phyloP scores from a whole-genome alignment of 2,797 vertebrate genomes.

The Euthynnus affinis region DNA sequence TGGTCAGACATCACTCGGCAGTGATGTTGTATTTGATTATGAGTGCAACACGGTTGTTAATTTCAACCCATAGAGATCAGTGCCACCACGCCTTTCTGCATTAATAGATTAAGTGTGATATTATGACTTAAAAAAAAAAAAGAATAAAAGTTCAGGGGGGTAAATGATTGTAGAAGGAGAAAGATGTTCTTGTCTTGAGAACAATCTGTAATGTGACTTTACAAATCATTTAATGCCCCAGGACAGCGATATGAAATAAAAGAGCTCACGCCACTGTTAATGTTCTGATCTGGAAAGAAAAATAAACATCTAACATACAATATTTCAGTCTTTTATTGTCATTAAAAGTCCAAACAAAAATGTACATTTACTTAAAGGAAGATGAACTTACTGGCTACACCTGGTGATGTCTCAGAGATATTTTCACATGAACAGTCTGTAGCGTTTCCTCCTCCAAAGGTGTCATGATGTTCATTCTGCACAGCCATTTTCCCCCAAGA shows the following conservation, averaged over 20 bases:
- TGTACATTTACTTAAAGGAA: background rate
- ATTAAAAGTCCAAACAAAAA: background rate
- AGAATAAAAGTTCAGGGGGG: slow-evolving; percentile 6
- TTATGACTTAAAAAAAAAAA: slow-evolving; percentile 3
- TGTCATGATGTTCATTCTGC: slow-evolving; percentile 44
- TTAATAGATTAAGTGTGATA: slow-evolving; percentile 37
- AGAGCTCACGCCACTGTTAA: slow-evolving; percentile 34
- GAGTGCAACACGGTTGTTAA: slow-evolving; percentile 14
- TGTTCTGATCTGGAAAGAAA: slow-evolving; percentile 46
- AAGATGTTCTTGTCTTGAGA: slow-evolving; percentile 10
- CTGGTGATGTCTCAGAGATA: slow-evolving; percentile 11
- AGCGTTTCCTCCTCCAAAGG: slow-evolving; percentile 30
- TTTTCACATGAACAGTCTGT: slow-evolving; percentile 42
- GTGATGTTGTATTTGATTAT: background rate
- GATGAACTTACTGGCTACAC: background rate
- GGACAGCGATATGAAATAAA: slow-evolving; percentile 43
- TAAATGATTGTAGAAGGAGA: slow-evolving; percentile 47
- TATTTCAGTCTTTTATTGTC: slow-evolving; percentile 12
- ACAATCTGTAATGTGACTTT: slow-evolving; percentile 43
- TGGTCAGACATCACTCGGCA: background rate
- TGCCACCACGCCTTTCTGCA: slow-evolving; percentile 15
- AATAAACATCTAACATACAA: slow-evolving; percentile 14
- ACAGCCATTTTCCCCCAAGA: slow-evolving; percentile 40
- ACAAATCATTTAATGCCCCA: slow-evolving; percentile 39
- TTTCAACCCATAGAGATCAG: slow-evolving; percentile 14